These are phyloP conservation scores for Thaleichthys pacificus DNA, from an alignment of 2,797 vertebrate species.

Conservation along the genomic window DNA sequence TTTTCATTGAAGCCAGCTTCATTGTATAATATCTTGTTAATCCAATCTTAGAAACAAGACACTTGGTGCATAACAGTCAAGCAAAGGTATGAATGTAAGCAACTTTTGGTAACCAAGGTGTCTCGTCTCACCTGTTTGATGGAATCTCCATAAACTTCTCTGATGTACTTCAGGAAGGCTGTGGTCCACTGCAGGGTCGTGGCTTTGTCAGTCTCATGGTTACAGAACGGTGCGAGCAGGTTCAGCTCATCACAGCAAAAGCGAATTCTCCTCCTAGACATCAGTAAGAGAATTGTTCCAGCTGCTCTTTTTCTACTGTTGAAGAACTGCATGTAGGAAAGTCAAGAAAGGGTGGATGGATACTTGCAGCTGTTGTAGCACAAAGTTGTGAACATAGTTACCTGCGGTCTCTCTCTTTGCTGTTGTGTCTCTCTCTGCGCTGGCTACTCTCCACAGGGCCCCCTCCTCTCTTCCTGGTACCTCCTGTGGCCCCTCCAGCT, in stretches of 20 bases:
- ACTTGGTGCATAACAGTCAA: too few relatives aligned
- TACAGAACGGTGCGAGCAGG: slow-evolving; percentile 88
- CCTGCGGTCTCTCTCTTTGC: slow-evolving; percentile 74
- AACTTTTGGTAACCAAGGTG: background rate
- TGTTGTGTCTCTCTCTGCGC: slow-evolving; percentile 86
- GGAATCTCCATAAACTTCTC: slow-evolving; percentile 81
- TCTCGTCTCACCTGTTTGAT: slow-evolving; percentile 80
- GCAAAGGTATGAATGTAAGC: too few relatives aligned
- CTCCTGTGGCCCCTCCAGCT: slow-evolving; percentile 36
- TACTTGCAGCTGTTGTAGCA: background rate
- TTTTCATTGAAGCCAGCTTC: too few relatives aligned
- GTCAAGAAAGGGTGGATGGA: background rate
- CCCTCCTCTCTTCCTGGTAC: slow-evolving; percentile 50
- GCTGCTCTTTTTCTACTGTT: background rate
- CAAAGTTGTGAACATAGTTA: slow-evolving; percentile 22
- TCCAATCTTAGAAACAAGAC: too few relatives aligned
- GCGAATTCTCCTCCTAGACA: slow-evolving; percentile 85
- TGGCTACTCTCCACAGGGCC: slow-evolving; percentile 58
- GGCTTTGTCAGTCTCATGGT: slow-evolving; percentile 85
- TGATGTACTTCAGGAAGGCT: slow-evolving; percentile 87
- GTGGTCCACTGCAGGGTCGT: slow-evolving; percentile 90
- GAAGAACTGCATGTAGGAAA: background rate
- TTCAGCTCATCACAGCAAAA: slow-evolving; percentile 92
- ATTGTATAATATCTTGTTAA: too few relatives aligned
- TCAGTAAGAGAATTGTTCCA: background rate